Percentiles rank a stretch among this genome's conserved stretches.
Conservation (phyloP, 2,113 vertebrate species). For the Barbus barbus region DNA sequence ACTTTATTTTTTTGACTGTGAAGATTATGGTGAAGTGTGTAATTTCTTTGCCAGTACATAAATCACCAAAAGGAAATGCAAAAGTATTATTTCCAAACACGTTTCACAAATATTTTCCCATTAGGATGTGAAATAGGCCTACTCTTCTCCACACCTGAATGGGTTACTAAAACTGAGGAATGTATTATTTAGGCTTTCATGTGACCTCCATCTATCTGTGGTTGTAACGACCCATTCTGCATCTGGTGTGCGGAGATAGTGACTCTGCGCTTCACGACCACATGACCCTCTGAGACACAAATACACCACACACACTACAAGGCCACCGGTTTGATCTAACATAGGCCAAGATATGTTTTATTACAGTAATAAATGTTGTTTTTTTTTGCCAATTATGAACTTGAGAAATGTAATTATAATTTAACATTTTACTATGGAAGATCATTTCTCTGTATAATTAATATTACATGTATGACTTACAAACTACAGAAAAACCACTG, state of each 20-base stretch:
- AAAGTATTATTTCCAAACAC: not conserved
- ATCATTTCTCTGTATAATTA: not conserved
- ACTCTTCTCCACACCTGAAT: not conserved
- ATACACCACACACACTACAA: not conserved
- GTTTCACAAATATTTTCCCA: not conserved
- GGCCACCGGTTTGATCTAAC: not conserved
- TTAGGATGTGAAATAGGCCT: not conserved
- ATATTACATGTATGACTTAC: not conserved
- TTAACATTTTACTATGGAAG: not conserved
- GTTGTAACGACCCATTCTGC: not conserved
- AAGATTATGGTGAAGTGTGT: not conserved
- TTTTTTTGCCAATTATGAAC: too few species aligned
- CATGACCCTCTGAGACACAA: not conserved
- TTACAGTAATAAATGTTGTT: too few species aligned
- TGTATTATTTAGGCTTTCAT: not conserved
- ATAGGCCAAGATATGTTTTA: too few species aligned
- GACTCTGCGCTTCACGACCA: not conserved
- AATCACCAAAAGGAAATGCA: not conserved
- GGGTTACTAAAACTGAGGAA: not conserved
- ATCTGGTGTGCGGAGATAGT: constrained; percentile 21
- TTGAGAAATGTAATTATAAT: not conserved
- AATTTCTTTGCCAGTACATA: not conserved
- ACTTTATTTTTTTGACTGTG: not conserved
- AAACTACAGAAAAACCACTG: not conserved
- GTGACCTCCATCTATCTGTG: not conserved